Conservation (phyloP, 2,888 invertebrate genomes). For the Baccha elongata region DNA sequence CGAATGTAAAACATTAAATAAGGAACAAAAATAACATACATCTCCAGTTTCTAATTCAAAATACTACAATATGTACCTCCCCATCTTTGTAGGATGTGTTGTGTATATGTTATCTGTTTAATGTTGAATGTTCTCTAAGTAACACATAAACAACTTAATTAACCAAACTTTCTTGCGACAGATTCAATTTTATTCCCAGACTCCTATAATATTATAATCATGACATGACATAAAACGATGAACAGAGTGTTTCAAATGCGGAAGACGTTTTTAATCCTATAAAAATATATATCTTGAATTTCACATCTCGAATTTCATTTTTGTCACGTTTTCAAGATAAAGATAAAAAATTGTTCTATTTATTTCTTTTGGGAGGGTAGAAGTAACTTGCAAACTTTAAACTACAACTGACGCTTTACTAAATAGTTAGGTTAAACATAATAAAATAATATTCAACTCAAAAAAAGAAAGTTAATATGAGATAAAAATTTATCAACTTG, state of each 20-base stretch:
- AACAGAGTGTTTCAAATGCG: slow-evolving; percentile 1
- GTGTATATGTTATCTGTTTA: too few relatives aligned
- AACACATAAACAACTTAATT: too few relatives aligned
- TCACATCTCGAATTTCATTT: not conserved
- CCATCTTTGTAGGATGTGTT: too few relatives aligned
- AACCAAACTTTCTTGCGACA: too few relatives aligned
- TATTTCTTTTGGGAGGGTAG: not conserved
- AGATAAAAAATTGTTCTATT: not conserved
- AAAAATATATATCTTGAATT: not conserved
- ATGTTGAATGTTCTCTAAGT: too few relatives aligned
- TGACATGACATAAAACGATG: not conserved
- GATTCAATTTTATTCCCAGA: slow-evolving; percentile 17
- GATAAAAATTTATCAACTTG: not conserved
- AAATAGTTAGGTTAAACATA: not conserved
- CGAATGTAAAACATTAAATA: too few relatives aligned
- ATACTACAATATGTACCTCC: too few relatives aligned
- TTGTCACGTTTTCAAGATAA: slow-evolving; percentile 11
- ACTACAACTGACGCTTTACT: not conserved
- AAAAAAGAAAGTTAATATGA: not conserved
- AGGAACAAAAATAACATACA: too few relatives aligned
- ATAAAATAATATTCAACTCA: not conserved
- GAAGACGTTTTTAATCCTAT: slow-evolving; percentile 12
- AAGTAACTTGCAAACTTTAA: not conserved
- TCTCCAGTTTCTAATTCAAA: too few relatives aligned
- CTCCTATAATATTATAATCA: too few relatives aligned